phyloP scores from a whole-genome alignment of 2,113 vertebrate species.

The Nyctereutes procyonoides region DNA sequence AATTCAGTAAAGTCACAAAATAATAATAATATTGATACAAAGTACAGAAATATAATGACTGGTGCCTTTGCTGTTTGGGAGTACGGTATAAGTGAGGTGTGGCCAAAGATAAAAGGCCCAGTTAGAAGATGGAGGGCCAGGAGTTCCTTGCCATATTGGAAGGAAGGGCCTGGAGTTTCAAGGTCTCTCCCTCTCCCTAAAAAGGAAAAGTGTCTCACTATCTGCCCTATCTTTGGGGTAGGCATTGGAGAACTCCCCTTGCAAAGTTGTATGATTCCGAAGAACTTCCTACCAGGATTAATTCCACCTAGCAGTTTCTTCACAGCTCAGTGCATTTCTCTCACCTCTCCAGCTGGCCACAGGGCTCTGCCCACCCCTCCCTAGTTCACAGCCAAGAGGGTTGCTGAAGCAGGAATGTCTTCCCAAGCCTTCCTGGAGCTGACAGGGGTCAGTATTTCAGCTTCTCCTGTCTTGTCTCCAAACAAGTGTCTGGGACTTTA shows the following conservation, averaged over 20 bases:
- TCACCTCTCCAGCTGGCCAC: neutral
- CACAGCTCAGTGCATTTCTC: neutral
- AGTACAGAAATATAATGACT: neutral
- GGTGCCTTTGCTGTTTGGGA: neutral
- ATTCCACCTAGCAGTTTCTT: neutral
- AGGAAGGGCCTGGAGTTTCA: neutral
- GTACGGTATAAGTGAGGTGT: neutral
- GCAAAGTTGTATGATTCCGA: neutral
- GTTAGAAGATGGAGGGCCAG: neutral
- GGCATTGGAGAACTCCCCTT: neutral
- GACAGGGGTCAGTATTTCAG: neutral
- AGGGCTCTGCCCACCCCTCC: neutral
- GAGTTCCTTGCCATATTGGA: neutral
- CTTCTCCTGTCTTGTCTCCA: neutral
- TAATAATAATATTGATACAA: neutral
- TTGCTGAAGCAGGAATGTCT: neutral
- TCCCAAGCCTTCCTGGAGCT: neutral
- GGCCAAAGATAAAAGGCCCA: neutral
- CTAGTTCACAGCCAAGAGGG: neutral
- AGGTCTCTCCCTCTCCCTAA: neutral
- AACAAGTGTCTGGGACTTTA: neutral
- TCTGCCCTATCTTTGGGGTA: neutral
- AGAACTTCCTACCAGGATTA: neutral
- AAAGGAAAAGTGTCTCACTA: neutral
- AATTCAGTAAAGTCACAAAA: neutral